These are phyloP conservation scores for Procapra przewalskii DNA, from an alignment of 2,113 vertebrate species.

Conservation along the genomic window DNA sequence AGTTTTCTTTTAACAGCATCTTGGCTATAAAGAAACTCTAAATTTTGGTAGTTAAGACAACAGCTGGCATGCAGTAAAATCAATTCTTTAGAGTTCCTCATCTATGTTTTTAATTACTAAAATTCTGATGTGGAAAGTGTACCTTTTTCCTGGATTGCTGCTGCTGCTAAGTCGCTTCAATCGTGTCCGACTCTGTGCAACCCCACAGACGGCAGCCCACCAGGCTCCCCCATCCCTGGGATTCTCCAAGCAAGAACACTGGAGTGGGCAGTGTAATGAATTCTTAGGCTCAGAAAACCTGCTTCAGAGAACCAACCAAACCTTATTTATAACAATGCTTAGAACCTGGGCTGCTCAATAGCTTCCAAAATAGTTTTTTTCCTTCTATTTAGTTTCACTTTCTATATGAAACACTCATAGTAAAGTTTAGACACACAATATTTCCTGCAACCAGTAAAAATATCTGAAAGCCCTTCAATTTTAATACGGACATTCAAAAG, in stretches of 20 bases:
- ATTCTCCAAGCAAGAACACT: too few relatives aligned
- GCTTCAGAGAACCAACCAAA: neutral
- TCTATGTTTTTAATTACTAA: neutral
- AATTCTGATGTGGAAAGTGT: neutral
- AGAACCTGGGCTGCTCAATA: neutral
- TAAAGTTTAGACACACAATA: neutral
- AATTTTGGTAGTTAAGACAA: neutral
- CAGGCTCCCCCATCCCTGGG: too few relatives aligned
- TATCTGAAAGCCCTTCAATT: neutral
- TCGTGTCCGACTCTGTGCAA: too few relatives aligned
- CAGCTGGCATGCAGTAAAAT: neutral
- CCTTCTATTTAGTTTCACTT: constrained; percentile 67
- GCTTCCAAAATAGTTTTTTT: constrained; percentile 18
- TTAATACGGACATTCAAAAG: constrained; percentile 8
- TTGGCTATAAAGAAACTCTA: neutral
- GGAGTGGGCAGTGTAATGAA: neutral
- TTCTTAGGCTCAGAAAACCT: neutral
- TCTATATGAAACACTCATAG: constrained; percentile 14
- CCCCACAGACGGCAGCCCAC: too few relatives aligned
- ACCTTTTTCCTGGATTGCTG: neutral
- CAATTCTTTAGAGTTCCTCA: neutral
- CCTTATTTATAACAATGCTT: neutral
- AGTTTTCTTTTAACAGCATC: constrained; percentile 7
- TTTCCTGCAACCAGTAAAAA: constrained; percentile 1
- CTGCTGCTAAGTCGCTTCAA: too few relatives aligned